Percentiles rank a stretch among this genome's conserved stretches.
phyloP scores from a whole-genome alignment of 2,797 vertebrate genomes.

The Myotis myotis region DNA sequence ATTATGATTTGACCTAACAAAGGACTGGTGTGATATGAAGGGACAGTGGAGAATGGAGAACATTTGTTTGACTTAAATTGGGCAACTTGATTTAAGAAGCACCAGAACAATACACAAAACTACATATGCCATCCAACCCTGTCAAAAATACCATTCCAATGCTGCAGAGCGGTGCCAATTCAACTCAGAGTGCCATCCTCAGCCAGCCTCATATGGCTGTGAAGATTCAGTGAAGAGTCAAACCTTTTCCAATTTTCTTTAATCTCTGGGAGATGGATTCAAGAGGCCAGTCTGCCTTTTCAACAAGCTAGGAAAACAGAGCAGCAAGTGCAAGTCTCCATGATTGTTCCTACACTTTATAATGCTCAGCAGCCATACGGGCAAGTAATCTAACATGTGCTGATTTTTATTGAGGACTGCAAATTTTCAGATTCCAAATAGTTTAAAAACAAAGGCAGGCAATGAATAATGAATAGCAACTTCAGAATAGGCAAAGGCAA shows the following conservation, averaged over 20 bases:
- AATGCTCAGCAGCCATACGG: neutral
- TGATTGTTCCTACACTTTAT: constrained; percentile 34
- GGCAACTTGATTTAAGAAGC: constrained; percentile 67
- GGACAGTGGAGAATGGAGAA: constrained; percentile 25
- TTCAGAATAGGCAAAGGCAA: neutral
- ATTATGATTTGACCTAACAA: constrained; percentile 1
- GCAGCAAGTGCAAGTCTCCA: neutral
- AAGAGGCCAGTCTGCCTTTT: constrained; percentile 58
- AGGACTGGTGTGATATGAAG: constrained; percentile 24
- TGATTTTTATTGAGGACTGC: constrained; percentile 31
- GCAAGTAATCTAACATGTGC: neutral
- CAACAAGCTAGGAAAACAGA: constrained; percentile 34
- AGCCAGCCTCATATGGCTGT: constrained; percentile 51
- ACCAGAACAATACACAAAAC: constrained; percentile 70
- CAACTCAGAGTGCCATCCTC: constrained; percentile 38
- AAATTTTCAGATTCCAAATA: neutral
- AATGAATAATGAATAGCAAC: neutral
- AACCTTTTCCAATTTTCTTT: constrained; percentile 53
- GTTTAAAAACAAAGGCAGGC: constrained; percentile 42
- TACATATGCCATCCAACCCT: constrained; percentile 55
- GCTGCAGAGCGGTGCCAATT: constrained; percentile 36
- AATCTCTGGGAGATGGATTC: constrained; percentile 2
- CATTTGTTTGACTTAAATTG: constrained; percentile 67
- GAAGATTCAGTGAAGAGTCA: constrained; percentile 47
- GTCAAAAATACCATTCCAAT: constrained; percentile 52